Base-by-base conservation (phyloP, 2,113 vertebrate genomes). In the Thinocorus orbignyianus region DNA sequence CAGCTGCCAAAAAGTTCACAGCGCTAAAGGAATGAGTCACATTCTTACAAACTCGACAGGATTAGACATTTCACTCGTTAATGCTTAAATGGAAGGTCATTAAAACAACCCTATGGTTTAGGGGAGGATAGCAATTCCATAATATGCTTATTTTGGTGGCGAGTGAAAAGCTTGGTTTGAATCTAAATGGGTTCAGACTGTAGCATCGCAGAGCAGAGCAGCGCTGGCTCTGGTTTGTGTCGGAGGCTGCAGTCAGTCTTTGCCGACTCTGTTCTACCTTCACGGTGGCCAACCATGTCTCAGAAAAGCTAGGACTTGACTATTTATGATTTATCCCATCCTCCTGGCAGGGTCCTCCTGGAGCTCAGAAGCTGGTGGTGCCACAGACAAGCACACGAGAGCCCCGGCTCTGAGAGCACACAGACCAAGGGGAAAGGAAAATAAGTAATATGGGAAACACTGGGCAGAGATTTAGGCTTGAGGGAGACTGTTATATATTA, bases 31-130 rank as follows among this genome's bases (percentile, higher is more conserved):
- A 52, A 24, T 95, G 96, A 97, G 69, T 96, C 95, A 96, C 83
- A 7, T 91, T 87, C 91, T 81, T 86, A 72, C 88, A 90, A 60
- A 42, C 93, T 93, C 49, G 5, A 79, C 93, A 95, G 96, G 93
- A 96, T 95, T 92, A 94, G 91, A 79, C 95, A 85, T 92, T 96
- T 94, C 93, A 89, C 93, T 93, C 86, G 84, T 94, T 96, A 86
- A 92, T 92, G 83, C 95, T 69, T 79, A 91, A 93, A 87, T 86
- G 69, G 91, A 69, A 91, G 93, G 92, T 89, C 95, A 76, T 97
- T 96, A 96, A 96, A 95, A 57, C 80, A 93, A 2, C 60, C 46
- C 86, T 87, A 93, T 62, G 93, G 95, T 96, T 94, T 87, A 77
- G 78, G 88, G 88, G 83, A 94, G 92, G 73, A 61, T 26, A 84